phyloP scores from a whole-genome alignment of 1,140 invertebrate species.

The Notospermus geniculatus region DNA sequence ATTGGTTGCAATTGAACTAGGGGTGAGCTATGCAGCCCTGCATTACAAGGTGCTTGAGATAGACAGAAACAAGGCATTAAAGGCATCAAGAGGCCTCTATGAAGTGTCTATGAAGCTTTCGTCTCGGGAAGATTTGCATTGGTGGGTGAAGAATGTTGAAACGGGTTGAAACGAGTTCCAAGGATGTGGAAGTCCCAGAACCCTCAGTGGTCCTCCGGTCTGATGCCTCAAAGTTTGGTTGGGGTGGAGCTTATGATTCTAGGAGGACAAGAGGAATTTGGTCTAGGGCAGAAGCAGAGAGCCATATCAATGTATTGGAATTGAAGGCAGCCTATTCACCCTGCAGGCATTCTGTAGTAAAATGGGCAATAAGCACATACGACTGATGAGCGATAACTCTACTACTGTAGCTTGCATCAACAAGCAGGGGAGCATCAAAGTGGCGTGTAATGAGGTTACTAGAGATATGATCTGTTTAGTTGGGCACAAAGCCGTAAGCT shows the following conservation, averaged over 20 bases:
- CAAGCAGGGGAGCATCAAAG: constrained; percentile 12
- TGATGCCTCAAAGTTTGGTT: constrained; percentile 15
- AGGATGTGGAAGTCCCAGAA: not conserved
- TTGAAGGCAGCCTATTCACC: constrained; percentile 16
- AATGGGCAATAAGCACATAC: not conserved
- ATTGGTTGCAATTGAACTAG: constrained; percentile 1
- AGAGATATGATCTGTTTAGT: constrained; percentile 9
- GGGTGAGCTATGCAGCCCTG: not conserved
- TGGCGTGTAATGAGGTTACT: not conserved
- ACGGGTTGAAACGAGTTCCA: not conserved
- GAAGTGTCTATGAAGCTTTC: constrained; percentile 10
- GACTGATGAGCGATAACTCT: not conserved
- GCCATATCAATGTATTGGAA: constrained; percentile 20
- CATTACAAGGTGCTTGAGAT: constrained; percentile 10
- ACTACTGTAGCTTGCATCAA: not conserved
- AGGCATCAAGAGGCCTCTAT: constrained; percentile 8
- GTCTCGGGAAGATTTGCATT: constrained; percentile 6
- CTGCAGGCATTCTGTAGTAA: constrained; percentile 9
- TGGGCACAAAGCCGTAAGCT: constrained; percentile 6
- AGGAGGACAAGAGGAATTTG: constrained; percentile 9
- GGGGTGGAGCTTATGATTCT: constrained; percentile 12
- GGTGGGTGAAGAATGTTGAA: constrained; percentile 19
- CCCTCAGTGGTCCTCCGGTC: constrained; percentile 9
- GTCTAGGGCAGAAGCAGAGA: not conserved
- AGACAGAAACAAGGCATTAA: constrained; percentile 12